A percentile compares a stretch with the other conserved stretches of the same genome.
phyloP scores from a whole-genome alignment of 2,797 vertebrate species.

The Gymnoscopelus microlampas region DNA sequence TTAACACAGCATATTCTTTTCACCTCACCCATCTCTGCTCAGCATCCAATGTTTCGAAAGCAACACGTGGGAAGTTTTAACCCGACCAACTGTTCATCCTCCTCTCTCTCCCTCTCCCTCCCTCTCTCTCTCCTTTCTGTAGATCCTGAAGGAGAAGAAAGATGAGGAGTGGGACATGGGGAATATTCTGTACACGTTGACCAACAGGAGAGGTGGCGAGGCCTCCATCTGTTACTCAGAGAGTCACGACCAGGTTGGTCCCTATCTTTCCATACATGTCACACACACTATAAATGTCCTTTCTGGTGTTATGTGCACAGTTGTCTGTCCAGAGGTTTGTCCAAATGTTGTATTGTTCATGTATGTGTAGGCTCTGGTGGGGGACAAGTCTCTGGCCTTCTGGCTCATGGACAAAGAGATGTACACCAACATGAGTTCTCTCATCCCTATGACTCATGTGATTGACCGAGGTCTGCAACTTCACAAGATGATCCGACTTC shows the following conservation, averaged over 20 bases:
- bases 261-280: no score
- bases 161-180: conserved; percentile 98
- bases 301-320: no score
- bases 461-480: conserved; percentile 98
- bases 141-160: conserved; percentile 95
- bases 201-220: conserved; percentile 92
- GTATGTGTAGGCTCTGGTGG: conserved; percentile 89
- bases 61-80: no score
- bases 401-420: conserved; percentile 99
- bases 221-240: conserved; percentile 95
- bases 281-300: conserved; percentile 67
- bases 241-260: conserved; percentile 93
- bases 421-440: conserved; percentile 95
- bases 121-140: conserved; percentile 24
- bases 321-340: not conserved
- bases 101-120: conserved; percentile 1
- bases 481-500: conserved; percentile 98
- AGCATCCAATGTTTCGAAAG: no score
- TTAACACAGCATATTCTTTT: no score
- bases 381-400: conserved; percentile 96
- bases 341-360: not conserved
- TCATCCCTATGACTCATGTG: conserved; percentile 85
- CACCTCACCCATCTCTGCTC: no score
- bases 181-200: conserved; percentile 90
- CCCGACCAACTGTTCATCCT: no score